A percentile compares a stretch with the other conserved stretches of the same genome.
phyloP scores from a whole-genome alignment of 2,888 invertebrate species.

The Lasioglossum villosulum region DNA sequence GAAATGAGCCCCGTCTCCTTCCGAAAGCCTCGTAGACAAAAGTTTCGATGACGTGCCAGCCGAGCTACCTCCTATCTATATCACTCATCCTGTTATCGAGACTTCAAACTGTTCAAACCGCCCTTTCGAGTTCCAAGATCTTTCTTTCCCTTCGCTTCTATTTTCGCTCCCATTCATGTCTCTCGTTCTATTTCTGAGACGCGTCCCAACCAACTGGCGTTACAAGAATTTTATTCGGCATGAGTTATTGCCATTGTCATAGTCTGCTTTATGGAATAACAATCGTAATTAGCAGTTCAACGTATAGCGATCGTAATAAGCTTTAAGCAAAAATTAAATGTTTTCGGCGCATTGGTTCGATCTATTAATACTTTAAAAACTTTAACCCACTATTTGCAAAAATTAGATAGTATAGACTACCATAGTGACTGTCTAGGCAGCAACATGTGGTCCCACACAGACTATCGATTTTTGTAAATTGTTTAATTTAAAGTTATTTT shows the following conservation, averaged over 20 bases:
- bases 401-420: no score
- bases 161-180: neutral
- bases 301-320: no score
- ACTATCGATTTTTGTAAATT: no score
- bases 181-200: neutral
- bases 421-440: no score
- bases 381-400: no score
- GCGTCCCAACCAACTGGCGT: neutral
- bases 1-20: neutral
- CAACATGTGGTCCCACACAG: no score
- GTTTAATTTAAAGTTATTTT: no score
- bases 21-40: slow-evolving; percentile 2
- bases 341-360: no score
- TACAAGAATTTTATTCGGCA: neutral
- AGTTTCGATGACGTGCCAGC: slow-evolving; percentile 14
- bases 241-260: neutral
- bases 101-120: neutral
- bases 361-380: no score
- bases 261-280: neutral
- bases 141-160: neutral
- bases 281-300: no score
- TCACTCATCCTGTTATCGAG: neutral
- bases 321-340: no score
- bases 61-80: neutral
- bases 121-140: neutral